A percentile compares a stretch with the other conserved stretches of the same genome.
Evolutionary conservation across 2,888 invertebrate species (phyloP).

Genomic region (Thera britannica): DNA sequence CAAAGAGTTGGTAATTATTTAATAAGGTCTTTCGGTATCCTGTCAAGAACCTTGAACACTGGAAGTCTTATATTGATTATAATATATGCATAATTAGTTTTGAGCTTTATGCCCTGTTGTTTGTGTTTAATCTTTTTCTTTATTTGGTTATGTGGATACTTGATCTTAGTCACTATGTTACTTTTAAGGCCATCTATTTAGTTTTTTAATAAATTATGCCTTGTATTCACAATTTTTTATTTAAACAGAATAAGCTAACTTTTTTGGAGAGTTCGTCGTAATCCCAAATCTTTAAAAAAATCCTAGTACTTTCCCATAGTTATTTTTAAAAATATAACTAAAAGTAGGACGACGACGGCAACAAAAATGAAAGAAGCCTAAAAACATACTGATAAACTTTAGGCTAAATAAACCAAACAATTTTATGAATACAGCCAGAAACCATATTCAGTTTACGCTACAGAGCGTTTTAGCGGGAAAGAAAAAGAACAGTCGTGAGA

Average conservation of each 20-base stretch:
- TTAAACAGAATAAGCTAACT: neutral
- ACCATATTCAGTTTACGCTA: constrained; percentile 30
- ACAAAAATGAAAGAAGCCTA: neutral
- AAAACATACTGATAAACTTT: constrained; percentile 1
- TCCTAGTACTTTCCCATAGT: too few species aligned
- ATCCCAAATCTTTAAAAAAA: too few species aligned
- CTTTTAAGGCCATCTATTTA: neutral
- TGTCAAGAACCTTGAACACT: too few species aligned
- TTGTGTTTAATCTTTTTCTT: too few species aligned
- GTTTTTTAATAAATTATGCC: neutral
- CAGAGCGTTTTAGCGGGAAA: constrained; percentile 22
- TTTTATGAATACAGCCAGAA: constrained; percentile 27
- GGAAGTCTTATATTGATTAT: too few species aligned
- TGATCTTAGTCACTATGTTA: neutral
- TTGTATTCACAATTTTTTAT: neutral
- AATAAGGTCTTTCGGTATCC: too few species aligned
- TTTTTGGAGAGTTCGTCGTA: too few species aligned
- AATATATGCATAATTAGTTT: too few species aligned
- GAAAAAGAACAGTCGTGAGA: constrained; percentile 20
- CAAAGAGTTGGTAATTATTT: constrained; percentile 7
- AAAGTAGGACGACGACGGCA: too few species aligned
- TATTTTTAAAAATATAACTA: too few species aligned
- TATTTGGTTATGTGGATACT: too few species aligned
- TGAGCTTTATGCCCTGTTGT: too few species aligned
- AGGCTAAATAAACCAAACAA: constrained; percentile 2